phyloP scores from a whole-genome alignment of 2,888 invertebrate species.

The Julus scanicus region DNA sequence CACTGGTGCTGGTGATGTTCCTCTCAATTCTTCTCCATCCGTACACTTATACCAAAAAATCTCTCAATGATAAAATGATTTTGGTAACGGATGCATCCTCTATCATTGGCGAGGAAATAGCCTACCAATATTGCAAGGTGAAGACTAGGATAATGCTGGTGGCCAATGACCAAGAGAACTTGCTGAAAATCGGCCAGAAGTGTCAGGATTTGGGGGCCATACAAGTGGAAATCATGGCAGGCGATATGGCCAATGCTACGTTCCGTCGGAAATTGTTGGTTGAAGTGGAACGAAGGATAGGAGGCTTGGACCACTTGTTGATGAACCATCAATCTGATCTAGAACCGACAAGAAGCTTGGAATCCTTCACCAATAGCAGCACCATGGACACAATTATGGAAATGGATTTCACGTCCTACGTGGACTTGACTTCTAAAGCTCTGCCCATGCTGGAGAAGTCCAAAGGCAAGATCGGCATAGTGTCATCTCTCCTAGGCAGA shows the following conservation, averaged over 20 bases:
- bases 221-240: neutral
- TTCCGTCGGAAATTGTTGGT: constrained; percentile 4
- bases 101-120: neutral
- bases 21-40: neutral
- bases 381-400: neutral
- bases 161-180: neutral
- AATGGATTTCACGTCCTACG: constrained; percentile 32
- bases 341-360: neutral
- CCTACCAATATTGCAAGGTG: constrained; percentile 18
- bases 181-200: neutral
- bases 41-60: neutral
- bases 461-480: constrained; percentile 23
- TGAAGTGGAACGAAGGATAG: neutral
- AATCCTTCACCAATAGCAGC: neutral
- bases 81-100: constrained; percentile 11
- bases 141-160: constrained; percentile 41
- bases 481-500: neutral
- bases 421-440: constrained; percentile 40
- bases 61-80: neutral
- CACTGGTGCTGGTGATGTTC: neutral
- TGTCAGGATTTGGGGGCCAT: neutral
- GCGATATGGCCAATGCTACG: neutral
- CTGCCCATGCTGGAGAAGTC: constrained; percentile 19
- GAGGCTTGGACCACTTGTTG: constrained; percentile 31
- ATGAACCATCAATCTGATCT: constrained; percentile 34